phyloP scores from a whole-genome alignment of 2,797 vertebrate genomes.

The Cossypha heuglini region DNA sequence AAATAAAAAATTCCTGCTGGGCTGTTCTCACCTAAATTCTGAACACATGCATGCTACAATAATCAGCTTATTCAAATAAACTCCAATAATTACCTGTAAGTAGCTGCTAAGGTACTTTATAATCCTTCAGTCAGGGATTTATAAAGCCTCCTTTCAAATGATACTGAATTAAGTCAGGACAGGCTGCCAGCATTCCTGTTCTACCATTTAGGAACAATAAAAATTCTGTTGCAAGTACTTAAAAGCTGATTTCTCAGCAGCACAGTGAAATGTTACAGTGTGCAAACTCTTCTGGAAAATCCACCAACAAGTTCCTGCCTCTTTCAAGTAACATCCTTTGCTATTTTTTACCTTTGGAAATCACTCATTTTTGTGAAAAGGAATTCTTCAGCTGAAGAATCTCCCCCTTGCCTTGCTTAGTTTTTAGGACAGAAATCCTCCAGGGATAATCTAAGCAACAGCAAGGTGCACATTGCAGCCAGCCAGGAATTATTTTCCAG shows the following conservation, averaged over 20 bases:
- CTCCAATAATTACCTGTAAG: neutral
- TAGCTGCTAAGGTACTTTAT: neutral
- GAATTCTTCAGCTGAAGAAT: neutral
- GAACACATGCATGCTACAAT: neutral
- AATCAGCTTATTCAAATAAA: neutral
- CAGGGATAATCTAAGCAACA: neutral
- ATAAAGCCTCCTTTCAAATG: neutral
- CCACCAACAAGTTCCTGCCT: neutral
- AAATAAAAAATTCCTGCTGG: neutral
- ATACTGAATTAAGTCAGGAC: neutral
- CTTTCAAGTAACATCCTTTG: neutral
- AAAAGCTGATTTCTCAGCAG: neutral
- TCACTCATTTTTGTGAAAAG: neutral
- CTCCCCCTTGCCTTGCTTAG: neutral
- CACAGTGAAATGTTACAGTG: fast-evolving
- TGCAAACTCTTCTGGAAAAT: neutral
- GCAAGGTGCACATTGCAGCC: neutral
- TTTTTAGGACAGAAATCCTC: neutral
- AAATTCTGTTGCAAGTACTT: neutral
- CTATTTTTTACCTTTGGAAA: slow-evolving; percentile 47
- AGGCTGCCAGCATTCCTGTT: neutral
- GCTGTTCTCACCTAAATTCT: neutral
- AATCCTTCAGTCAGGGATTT: neutral
- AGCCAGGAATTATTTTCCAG: neutral
- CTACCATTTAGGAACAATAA: neutral